Evolutionary conservation across 2,797 vertebrate species (phyloP).

Genomic region (Rhinoraja longicauda): DNA sequence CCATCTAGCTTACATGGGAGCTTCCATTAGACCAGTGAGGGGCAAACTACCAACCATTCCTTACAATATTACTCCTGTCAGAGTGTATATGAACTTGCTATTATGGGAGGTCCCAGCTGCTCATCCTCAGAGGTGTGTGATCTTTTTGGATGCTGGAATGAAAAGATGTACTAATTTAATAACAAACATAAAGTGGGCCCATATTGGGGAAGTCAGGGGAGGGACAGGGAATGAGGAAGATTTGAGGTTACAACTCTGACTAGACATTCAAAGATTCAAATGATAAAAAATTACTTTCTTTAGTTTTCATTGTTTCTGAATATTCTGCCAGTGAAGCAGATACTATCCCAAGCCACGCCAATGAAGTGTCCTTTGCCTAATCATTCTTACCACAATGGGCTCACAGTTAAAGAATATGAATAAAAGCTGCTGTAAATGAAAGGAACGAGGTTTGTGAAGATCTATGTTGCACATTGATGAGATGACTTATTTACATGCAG

Average conservation of each 20-base stretch:
- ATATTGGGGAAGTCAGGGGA: not conserved
- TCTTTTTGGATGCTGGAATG: not conserved
- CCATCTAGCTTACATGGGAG: not conserved
- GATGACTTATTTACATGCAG: not conserved
- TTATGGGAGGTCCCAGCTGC: not conserved
- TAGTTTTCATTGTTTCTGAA: not conserved
- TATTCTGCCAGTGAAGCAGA: not conserved
- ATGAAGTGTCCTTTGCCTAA: not conserved
- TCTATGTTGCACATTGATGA: not conserved
- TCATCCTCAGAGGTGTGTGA: not conserved
- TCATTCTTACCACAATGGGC: not conserved
- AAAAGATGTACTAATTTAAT: not conserved
- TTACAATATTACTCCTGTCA: not conserved
- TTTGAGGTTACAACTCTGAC: not conserved
- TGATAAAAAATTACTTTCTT: not conserved
- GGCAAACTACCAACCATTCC: not conserved
- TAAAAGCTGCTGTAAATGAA: not conserved
- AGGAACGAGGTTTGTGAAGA: not conserved
- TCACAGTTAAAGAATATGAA: not conserved
- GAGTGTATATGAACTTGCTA: not conserved
- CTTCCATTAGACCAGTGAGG: not conserved
- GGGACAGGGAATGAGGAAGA: not conserved
- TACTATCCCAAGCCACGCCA: not conserved
- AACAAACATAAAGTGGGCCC: not conserved
- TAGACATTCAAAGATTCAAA: not conserved